Evolutionary conservation across 2,113 vertebrate species (phyloP), one percentile per base, ranked within the genome.

Genomic region (Oncorhynchus mykiss): DNA sequence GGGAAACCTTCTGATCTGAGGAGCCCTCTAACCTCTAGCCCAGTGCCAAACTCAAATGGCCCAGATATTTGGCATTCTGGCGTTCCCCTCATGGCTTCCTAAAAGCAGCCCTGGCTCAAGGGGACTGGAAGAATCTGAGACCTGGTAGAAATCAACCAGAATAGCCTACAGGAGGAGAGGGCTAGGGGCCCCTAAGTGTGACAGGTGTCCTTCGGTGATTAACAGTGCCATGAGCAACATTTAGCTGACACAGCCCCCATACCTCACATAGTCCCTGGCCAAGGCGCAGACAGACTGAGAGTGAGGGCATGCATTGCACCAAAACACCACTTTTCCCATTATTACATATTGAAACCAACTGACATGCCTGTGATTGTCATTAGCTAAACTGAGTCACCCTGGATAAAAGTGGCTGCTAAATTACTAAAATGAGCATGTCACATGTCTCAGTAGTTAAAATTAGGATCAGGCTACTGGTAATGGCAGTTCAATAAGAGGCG

Each of bases 111-210:
- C 24, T 1, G 89, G 82, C 91, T 87, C 87, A 89, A 80, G 60
- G 9, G 79, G 88, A 80, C 85, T 72, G 76, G 66, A 83, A 76
- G 89, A 93, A 91, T 89, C 78, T 69, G 85, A 91, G 86, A 87
- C 89, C 83, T 87, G 89, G 85, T 88, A 68, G 85, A 92, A 91
- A 89, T 90, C 81, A 79, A 91, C 91, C 83, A 92, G 89, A 92
- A 93, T 92, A 92, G 89, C 82, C 72, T 78, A 74, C 49, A 74
- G 60, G 78, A 81, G 83, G 49, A 54, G 14, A 54, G 49, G 49
- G 49, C 49, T 54, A 80, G 59, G 65, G 76, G 62, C 73, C 81
- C 27, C 45, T 70, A 25, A 85, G 82, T 67, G 80, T 73, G 83
- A 92, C 92, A 94, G 92, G 92, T 94, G 91, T 81, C 86, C 80